Base-by-base conservation (phyloP, 2,113 vertebrate genomes). In the Nestor notabilis region DNA sequence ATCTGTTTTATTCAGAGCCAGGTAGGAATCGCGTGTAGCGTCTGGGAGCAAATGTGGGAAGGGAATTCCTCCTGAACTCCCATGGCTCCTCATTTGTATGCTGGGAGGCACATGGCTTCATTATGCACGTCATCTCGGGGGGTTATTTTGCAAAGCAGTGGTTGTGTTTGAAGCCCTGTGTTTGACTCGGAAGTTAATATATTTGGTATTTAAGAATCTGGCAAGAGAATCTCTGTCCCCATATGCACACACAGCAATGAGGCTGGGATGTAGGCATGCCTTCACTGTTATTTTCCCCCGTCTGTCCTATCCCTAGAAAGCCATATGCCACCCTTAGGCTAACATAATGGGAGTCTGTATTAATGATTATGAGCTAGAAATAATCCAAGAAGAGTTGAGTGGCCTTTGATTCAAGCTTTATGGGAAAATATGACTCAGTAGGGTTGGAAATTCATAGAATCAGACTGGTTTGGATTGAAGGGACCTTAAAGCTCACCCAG, bases 231-330 rank as follows among this genome's bases (percentile, higher is more conserved):
- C 77, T 75, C 18, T 71, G 81, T 91, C 94, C 94, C 94, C 83
- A 70, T 89, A 28, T 92, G 89, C 55, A 68, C 15, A 69, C 83
- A 47, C 35, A 94, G 89, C 78, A 76, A 91, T 79, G 90, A 87
- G 90, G 70, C 0, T 81, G 90, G 90, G 88, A 68, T 63, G 61
- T 78, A 95, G 80, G 83, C 88, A 90, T 66, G 83, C 46, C 3
- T 86, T 86, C 86, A 81, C 92, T 81, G 71, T 86, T 95, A 92
- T 89, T 93, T 91, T 18, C 21, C 68, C 47, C 90, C 20, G 41
- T 84, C 89, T 92, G 80, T 93, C 88, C 92, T 84, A 86, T 93
- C 94, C 96, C 92, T 93, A 72, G 92, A 93, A 94, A 96, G 92
- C 94, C 96, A 95, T 95, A 92, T 95, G 87, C 89, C 70, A 82